Evolutionary conservation across 2,113 vertebrate genomes (phyloP).

Genomic region (Elephantulus edwardii): DNA sequence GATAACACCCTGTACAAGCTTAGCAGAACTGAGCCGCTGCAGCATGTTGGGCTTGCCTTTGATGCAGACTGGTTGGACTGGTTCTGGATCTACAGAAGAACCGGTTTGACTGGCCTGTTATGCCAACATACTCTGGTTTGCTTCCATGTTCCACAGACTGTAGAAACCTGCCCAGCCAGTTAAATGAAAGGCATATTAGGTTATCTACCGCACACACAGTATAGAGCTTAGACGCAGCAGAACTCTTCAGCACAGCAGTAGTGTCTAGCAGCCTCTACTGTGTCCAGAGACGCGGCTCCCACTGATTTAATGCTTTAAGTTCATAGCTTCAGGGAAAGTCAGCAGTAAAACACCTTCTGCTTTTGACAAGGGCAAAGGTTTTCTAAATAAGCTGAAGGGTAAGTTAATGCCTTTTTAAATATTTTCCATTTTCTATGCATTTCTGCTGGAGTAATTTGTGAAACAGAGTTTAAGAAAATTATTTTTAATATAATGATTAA

Average conservation of each 20-base stretch:
- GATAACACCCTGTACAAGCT: conserved; percentile 81
- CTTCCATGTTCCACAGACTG: conserved; percentile 90
- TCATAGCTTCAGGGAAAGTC: conserved; percentile 79
- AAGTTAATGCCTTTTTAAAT: conserved; percentile 77
- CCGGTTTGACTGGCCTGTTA: conserved; percentile 88
- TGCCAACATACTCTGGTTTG: conserved; percentile 94
- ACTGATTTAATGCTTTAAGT: conserved; percentile 75
- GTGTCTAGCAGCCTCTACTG: conserved; percentile 81
- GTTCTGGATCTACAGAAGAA: conserved; percentile 86
- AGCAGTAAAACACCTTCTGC: conserved; percentile 80
- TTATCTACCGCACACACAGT: conserved; percentile 90
- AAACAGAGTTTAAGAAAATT: conserved; percentile 44
- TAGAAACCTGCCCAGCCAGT: conserved; percentile 92
- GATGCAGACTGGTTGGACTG: conserved; percentile 88
- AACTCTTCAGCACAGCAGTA: conserved; percentile 75
- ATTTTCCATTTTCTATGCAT: conserved; percentile 61
- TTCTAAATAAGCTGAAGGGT: conserved; percentile 85
- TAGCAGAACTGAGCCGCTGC: conserved; percentile 82
- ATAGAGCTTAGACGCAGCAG: conserved; percentile 87
- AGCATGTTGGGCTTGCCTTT: conserved; percentile 88
- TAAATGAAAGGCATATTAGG: conserved; percentile 93
- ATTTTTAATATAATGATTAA: conserved; percentile 58
- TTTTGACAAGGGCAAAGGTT: conserved; percentile 80
- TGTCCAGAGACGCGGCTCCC: conserved; percentile 85
- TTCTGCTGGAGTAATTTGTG: conserved; percentile 42